Evolutionary conservation across 1,140 invertebrate genomes (phyloP).

Genomic region (Ylistrum balloti): DNA sequence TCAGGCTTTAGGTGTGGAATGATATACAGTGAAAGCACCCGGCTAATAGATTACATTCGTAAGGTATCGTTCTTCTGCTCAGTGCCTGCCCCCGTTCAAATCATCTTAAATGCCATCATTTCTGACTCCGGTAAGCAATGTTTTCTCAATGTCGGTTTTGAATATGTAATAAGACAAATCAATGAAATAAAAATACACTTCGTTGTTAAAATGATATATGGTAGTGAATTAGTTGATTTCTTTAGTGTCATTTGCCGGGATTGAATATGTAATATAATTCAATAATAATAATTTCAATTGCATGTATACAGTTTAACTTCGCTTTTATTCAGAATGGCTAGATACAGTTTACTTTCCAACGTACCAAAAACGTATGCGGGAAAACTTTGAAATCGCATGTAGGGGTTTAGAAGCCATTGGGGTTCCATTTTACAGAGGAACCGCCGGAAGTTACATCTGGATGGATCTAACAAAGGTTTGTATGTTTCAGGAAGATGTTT

Average conservation of each 20-base stretch:
- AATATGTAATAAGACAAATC: too few relatives aligned
- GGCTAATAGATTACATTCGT: not conserved
- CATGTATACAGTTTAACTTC: too few relatives aligned
- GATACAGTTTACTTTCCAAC: not conserved
- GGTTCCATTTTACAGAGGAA: not conserved
- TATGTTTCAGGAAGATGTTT: not conserved
- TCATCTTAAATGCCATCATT: not conserved
- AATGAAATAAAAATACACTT: too few relatives aligned
- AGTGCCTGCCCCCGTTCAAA: conserved; percentile 10
- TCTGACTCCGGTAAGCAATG: not conserved
- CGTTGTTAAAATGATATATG: too few relatives aligned
- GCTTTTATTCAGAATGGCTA: not conserved
- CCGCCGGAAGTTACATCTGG: not conserved
- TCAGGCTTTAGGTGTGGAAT: conserved; percentile 17
- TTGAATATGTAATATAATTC: too few relatives aligned
- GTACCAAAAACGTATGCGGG: not conserved
- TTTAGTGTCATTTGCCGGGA: too few relatives aligned
- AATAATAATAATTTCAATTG: too few relatives aligned
- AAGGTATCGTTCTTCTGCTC: not conserved
- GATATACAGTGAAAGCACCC: not conserved
- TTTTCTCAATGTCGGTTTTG: too few relatives aligned
- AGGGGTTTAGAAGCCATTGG: not conserved
- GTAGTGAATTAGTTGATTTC: too few relatives aligned
- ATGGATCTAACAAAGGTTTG: not conserved
- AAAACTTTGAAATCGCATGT: conserved; percentile 5